Conservation (phyloP, 1,140 invertebrate species). For the Idris sp. region DNA sequence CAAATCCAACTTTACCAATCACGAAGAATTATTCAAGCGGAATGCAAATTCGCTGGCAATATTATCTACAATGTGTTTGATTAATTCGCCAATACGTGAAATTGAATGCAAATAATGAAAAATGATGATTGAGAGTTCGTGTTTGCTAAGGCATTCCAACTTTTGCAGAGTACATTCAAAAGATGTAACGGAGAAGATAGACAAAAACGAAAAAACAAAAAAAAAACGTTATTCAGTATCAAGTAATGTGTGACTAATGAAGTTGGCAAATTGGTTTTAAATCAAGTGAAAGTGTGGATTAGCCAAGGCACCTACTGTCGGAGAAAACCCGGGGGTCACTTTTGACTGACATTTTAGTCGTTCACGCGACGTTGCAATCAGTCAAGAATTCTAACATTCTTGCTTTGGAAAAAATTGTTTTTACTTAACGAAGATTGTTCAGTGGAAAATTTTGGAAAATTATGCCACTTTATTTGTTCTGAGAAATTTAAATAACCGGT, state of each 20-base stretch:
- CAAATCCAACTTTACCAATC: slow-evolving; percentile 38
- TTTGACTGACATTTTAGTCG: slow-evolving; percentile 65
- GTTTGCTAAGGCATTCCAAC: too few species aligned
- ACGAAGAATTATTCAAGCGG: slow-evolving; percentile 31
- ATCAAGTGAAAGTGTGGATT: slow-evolving; percentile 51
- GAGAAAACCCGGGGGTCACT: slow-evolving; percentile 32
- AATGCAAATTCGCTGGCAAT: slow-evolving; percentile 38
- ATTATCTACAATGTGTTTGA: slow-evolving; percentile 33
- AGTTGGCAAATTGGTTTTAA: slow-evolving; percentile 50
- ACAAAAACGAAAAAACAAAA: too few species aligned
- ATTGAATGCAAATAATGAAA: slow-evolving; percentile 42
- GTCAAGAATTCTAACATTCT: slow-evolving; percentile 50
- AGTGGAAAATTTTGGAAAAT: not conserved
- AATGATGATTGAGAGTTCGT: slow-evolving; percentile 41
- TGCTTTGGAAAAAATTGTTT: slow-evolving; percentile 20
- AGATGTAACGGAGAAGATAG: slow-evolving; percentile 2
- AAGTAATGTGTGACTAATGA: slow-evolving; percentile 49
- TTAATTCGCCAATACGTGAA: slow-evolving; percentile 34
- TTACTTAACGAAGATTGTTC: too few species aligned
- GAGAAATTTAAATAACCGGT: slow-evolving; percentile 28
- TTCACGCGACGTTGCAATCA: slow-evolving; percentile 73
- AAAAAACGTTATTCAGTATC: slow-evolving; percentile 19
- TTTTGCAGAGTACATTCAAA: not conserved
- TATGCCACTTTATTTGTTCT: slow-evolving; percentile 4
- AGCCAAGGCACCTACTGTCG: slow-evolving; percentile 30